Conservation (phyloP, 2,113 vertebrate species). For the Podarcis raffonei region DNA sequence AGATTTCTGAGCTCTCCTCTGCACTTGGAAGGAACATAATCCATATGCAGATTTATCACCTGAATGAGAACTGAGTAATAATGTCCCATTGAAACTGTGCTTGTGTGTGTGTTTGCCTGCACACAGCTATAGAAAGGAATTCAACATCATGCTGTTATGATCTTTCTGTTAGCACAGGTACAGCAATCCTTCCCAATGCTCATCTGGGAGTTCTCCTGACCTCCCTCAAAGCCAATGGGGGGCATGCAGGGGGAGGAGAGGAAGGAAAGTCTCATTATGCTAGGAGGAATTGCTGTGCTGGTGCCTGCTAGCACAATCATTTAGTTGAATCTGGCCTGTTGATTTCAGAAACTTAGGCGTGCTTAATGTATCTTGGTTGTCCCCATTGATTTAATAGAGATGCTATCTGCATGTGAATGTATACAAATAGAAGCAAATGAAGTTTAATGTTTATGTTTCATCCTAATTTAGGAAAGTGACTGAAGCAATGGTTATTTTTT, state of each 20-base stretch:
- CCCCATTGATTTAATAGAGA: neutral
- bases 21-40: neutral
- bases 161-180: no score
- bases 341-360: neutral
- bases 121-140: no score
- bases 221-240: no score
- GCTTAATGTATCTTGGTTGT: neutral
- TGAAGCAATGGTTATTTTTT: neutral
- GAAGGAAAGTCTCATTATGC: no score
- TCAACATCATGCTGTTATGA: no score
- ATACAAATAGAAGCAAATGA: neutral
- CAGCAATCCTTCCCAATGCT: no score
- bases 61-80: neutral
- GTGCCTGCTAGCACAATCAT: no score
- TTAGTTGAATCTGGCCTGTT: neutral
- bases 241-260: no score
- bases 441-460: neutral
- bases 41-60: neutral
- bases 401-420: neutral
- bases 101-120: neutral
- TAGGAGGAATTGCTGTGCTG: no score
- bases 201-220: no score
- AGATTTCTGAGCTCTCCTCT: neutral
- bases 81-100: neutral
- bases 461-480: slow-evolving; percentile 9